A percentile compares a stretch with the other conserved stretches of the same genome.
Conservation (phyloP, 2,888 invertebrate species). For the Gonocerus acuteangulatus region DNA sequence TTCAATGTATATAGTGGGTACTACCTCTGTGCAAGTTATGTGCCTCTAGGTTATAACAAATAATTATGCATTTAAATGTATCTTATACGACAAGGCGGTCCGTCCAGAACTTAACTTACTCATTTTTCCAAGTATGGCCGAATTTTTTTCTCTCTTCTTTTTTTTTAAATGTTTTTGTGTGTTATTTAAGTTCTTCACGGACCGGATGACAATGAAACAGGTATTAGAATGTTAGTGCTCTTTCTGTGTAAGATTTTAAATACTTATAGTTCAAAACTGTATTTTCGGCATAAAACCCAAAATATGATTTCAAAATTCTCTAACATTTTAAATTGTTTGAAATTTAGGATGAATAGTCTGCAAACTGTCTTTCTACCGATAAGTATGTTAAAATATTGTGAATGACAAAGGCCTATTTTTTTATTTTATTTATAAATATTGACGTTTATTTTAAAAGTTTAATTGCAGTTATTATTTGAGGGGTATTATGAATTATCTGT, state of each 20-base stretch:
- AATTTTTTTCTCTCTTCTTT: background rate
- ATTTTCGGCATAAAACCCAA: constrained; percentile 18
- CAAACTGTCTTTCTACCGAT: constrained; percentile 29
- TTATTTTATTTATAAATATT: constrained; percentile 18
- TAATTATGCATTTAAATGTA: constrained; percentile 26
- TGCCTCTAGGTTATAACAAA: constrained; percentile 31
- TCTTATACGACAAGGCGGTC: constrained; percentile 23
- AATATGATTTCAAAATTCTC: background rate
- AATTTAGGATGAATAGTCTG: constrained; percentile 25
- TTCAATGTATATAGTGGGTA: constrained; percentile 33
- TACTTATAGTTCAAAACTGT: constrained; percentile 23
- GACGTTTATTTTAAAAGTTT: constrained; percentile 12
- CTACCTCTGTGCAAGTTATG: constrained; percentile 35
- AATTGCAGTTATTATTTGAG: constrained; percentile 13
- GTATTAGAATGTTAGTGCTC: constrained; percentile 27
- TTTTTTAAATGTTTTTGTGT: background rate
- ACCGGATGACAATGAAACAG: constrained; percentile 27
- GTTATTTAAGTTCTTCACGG: constrained; percentile 19
- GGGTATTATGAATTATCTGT: constrained; percentile 13
- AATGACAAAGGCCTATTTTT: constrained; percentile 30
- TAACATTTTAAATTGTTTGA: constrained; percentile 7
- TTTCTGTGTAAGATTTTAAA: constrained; percentile 16
- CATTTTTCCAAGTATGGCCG: background rate
- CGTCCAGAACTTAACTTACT: constrained; percentile 24
- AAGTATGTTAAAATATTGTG: constrained; percentile 9